Conservation (phyloP, 2,113 vertebrate genomes). For the Nymphicus hollandicus region DNA sequence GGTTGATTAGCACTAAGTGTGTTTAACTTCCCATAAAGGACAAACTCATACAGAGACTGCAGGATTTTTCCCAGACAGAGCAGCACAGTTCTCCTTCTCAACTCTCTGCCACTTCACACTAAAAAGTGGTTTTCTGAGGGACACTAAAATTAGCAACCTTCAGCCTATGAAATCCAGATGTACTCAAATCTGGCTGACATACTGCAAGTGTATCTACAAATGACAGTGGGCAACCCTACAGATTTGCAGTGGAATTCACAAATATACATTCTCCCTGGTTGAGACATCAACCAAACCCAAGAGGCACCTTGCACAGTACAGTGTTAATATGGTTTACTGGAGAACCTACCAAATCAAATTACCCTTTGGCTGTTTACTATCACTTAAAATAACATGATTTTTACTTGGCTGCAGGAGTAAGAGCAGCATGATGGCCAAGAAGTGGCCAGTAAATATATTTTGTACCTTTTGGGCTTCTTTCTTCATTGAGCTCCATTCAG, state of each 20-base stretch:
- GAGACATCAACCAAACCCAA: neutral
- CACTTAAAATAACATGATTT: neutral
- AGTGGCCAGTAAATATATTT: neutral
- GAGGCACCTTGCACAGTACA: fast-evolving
- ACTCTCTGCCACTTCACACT: neutral
- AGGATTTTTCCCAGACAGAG: neutral
- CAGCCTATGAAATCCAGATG: neutral
- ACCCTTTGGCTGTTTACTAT: neutral
- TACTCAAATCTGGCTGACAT: neutral
- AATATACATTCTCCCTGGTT: neutral
- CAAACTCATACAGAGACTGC: neutral
- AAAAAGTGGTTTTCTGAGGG: neutral
- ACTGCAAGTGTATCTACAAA: neutral
- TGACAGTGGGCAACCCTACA: fast-evolving
- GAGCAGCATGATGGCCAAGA: neutral
- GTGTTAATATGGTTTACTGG: neutral
- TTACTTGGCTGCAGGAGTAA: neutral
- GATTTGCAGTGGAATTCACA: neutral
- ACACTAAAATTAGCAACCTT: neutral
- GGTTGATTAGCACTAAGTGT: neutral
- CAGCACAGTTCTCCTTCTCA: neutral
- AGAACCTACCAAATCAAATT: neutral
- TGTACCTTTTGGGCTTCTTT: slow-evolving; percentile 88
- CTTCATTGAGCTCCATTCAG: slow-evolving; percentile 86
- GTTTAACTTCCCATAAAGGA: neutral